Evolutionary conservation across 23 tunicate species (phyloP).

Genomic region (Ciona savignyi): DNA sequence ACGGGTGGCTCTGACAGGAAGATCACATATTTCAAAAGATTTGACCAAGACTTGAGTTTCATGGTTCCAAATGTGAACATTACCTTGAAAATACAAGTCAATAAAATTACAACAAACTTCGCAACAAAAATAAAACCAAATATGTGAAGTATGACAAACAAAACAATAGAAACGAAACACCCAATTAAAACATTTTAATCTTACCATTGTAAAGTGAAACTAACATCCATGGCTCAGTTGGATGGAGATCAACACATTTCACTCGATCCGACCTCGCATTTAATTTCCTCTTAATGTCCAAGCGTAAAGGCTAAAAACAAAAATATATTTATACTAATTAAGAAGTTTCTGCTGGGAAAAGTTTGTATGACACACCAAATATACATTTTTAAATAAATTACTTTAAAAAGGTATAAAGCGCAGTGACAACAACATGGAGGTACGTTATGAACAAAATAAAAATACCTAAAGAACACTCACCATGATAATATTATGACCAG

Average conservation of each 20-base stretch:
- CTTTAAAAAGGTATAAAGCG: too few relatives aligned
- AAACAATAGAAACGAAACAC: background rate
- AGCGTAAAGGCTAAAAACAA: conserved; percentile 69
- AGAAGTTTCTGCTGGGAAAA: background rate
- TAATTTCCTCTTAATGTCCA: conserved; percentile 90
- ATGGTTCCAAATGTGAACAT: conserved; percentile 97
- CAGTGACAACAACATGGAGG: too few relatives aligned
- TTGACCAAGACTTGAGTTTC: conserved; percentile 73
- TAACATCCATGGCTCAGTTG: conserved; percentile 99
- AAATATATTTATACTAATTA: background rate
- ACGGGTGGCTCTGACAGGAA: conserved; percentile 93
- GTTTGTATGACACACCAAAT: too few relatives aligned
- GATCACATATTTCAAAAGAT: conserved; percentile 91
- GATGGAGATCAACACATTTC: conserved; percentile 97
- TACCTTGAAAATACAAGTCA: too few relatives aligned
- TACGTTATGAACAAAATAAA: too few relatives aligned
- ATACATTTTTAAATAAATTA: background rate
- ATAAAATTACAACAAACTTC: too few relatives aligned
- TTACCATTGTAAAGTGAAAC: conserved; percentile 94
- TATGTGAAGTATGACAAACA: background rate
- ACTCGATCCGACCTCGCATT: conserved; percentile 95
- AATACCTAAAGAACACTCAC: too few relatives aligned
- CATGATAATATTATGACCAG: too few relatives aligned
- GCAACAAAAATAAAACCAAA: background rate
- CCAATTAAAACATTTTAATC: background rate